Base-by-base conservation (phyloP, 2,888 invertebrate genomes). In the Netelia inedita region DNA sequence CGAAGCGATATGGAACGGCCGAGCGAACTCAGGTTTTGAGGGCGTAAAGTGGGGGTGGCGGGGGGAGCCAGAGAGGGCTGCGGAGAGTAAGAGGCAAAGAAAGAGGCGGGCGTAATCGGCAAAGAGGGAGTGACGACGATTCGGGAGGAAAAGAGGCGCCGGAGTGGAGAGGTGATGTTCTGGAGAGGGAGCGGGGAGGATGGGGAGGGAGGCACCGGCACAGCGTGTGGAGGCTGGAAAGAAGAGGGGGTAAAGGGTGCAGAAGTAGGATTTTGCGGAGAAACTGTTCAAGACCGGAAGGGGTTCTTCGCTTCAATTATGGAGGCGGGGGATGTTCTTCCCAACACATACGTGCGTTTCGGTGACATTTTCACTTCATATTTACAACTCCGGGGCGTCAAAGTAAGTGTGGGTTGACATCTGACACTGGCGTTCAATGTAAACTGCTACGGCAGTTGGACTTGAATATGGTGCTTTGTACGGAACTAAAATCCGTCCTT, bases 71-170 rank as follows among this genome's bases (percentile, higher is more conserved):
- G 35, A 6, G 35, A 35, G 35, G 35, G 35, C 35, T 35, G 35
- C 35, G 35, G 35, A 14, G 75, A 79, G 79, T 66, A 83, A 79
- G 79, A 79, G 50, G 79, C 21, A 41, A 83, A 75, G 79, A 79
- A 75, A 35, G 35, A 35, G 79, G 83, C 79, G 83, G 83, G 74
- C 71, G 43, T 71, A 66, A 75, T 83, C 71, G 83, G 71, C 69
- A 28, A 75, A 75, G 74, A 75, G 83, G 83, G 79, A 79, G 83
- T 83, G 83, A 83, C 83, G 74, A 59, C 71, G 79, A 79, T 83
- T 65, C 57, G 71, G 79, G 79, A 79, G 79, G 71, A 66, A 83
- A 83, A 79, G 79, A 83, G 83, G 68, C 16, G 53, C 66, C 59
- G 46, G 65, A 65, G 43, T n/a, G 50, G 55, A 19, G 16, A 35